Percentiles rank a stretch among this genome's conserved stretches.
phyloP scores from a whole-genome alignment of 2,797 vertebrate genomes.

The Neosalanx taihuensis region DNA sequence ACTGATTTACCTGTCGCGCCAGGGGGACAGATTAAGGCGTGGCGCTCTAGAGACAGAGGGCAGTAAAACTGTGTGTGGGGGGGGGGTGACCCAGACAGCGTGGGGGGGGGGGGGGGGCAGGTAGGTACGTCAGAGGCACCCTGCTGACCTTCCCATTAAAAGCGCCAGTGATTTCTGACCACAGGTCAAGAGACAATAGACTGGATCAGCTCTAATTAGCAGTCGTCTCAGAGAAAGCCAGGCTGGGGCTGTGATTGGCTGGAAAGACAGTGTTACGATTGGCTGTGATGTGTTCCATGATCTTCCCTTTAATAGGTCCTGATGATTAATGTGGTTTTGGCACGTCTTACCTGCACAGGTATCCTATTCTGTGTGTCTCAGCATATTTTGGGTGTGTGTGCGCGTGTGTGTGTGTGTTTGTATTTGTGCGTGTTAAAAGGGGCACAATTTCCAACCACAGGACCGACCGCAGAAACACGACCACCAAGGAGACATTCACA shows the following conservation, averaged over 20 bases:
- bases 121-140: slow-evolving; percentile 61
- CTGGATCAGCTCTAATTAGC: slow-evolving; percentile 74
- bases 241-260: slow-evolving; percentile 46
- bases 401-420: slow-evolving; percentile 19
- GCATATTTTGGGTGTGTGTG: slow-evolving; percentile 12
- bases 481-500: slow-evolving; percentile 31
- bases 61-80: slow-evolving; percentile 66
- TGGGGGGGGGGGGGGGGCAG: slow-evolving; percentile 48
- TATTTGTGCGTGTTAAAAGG: slow-evolving; percentile 1
- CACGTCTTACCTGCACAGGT: slow-evolving; percentile 20
- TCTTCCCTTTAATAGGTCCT: slow-evolving; percentile 24
- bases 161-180: slow-evolving; percentile 71
- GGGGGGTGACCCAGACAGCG: slow-evolving; percentile 68
- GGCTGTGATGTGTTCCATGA: too few relatives aligned
- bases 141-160: slow-evolving; percentile 72
- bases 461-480: slow-evolving; percentile 46
- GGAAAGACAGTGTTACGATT: not conserved
- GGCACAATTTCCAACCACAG: slow-evolving; percentile 28
- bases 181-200: slow-evolving; percentile 70
- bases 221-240: slow-evolving; percentile 53
- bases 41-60: slow-evolving; percentile 55
- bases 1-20: slow-evolving; percentile 75
- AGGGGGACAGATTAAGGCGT: slow-evolving; percentile 67
- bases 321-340: slow-evolving; percentile 9
- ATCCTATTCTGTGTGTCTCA: slow-evolving; percentile 29